These are phyloP conservation scores for Norana najaformis DNA, from an alignment of 2,888 invertebrate species.

Conservation along the genomic window DNA sequence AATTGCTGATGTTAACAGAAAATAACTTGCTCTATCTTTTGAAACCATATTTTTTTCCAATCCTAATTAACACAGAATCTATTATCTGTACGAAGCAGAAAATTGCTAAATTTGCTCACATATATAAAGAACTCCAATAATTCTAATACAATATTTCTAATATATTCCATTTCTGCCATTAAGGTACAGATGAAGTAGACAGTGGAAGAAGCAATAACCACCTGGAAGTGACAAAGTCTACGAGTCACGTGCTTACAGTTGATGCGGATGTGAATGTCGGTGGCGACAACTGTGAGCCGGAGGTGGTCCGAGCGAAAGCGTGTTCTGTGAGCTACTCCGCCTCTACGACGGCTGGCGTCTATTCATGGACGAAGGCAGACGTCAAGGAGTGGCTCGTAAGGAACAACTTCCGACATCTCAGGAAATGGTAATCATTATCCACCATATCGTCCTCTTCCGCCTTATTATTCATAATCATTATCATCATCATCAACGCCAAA, in stretches of 20 bases:
- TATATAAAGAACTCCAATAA: too few species aligned
- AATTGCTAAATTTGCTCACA: too few species aligned
- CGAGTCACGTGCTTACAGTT: not conserved
- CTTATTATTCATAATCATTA: not conserved
- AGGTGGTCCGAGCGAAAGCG: too few species aligned
- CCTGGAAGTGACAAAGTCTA: not conserved
- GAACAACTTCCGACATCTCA: constrained; percentile 17
- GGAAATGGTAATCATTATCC: not conserved
- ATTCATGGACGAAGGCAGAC: not conserved
- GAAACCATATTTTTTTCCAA: too few species aligned
- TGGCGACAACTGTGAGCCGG: too few species aligned
- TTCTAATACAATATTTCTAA: too few species aligned
- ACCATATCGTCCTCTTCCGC: not conserved
- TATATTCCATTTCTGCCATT: too few species aligned
- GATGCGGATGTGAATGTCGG: not conserved
- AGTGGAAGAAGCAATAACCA: not conserved
- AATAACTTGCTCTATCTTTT: too few species aligned
- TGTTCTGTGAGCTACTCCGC: not conserved
- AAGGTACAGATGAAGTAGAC: not conserved
- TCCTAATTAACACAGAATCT: too few species aligned
- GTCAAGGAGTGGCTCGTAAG: constrained; percentile 8
- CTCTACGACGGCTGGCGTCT: not conserved
- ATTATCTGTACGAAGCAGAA: too few species aligned
- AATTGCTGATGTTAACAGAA: too few species aligned
- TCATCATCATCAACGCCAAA: too few species aligned